Conservation (phyloP, 2,888 invertebrate species). For the Temnothorax ravouxi region DNA sequence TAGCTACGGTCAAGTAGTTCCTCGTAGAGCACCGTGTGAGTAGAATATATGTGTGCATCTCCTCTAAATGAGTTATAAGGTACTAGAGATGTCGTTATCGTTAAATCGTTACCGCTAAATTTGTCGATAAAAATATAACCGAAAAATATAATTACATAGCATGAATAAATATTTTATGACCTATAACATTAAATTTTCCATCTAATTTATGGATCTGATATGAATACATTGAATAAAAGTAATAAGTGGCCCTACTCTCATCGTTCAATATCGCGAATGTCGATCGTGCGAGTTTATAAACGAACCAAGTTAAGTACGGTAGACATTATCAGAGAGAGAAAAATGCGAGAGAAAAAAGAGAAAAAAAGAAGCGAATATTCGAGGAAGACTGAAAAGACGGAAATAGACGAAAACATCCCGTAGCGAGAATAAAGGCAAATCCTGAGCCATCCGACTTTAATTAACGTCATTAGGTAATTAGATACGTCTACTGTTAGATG, state of each 20-base stretch:
- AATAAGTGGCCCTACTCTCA: neutral
- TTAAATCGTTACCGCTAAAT: neutral
- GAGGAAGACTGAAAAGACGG: neutral
- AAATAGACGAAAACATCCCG: conserved; percentile 10
- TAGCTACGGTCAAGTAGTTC: neutral
- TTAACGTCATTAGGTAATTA: conserved; percentile 81
- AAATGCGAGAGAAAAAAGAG: neutral
- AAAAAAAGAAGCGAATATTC: neutral
- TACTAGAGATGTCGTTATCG: neutral
- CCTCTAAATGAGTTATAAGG: neutral
- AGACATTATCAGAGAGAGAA: neutral
- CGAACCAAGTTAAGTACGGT: neutral
- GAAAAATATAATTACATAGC: neutral
- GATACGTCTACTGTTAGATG: conserved; percentile 65
- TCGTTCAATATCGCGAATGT: neutral
- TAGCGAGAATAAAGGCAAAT: conserved; percentile 66
- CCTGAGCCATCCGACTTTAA: conserved; percentile 75
- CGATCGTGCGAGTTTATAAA: neutral
- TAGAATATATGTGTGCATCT: neutral
- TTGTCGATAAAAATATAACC: neutral
- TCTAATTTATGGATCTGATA: neutral
- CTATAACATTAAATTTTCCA: neutral
- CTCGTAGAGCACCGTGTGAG: neutral
- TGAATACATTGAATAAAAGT: neutral
- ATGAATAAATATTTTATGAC: neutral